phyloP scores from a whole-genome alignment of 64 coral and sea anemone species.

The Montipora foliosa region DNA sequence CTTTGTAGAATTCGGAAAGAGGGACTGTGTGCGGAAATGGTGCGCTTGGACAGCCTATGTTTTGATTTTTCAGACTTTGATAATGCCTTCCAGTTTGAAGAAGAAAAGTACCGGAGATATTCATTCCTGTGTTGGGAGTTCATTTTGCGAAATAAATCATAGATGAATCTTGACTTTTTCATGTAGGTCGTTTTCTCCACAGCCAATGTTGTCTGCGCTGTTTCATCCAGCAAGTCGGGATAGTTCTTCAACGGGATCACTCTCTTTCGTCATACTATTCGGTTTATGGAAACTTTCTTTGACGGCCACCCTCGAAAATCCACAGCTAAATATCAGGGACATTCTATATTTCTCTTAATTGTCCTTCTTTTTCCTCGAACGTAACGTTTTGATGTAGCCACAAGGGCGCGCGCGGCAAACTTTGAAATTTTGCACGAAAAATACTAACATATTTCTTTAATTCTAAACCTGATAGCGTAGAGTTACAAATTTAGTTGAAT shows the following conservation, averaged over 20 bases:
- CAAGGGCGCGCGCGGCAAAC: neutral
- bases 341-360: neutral
- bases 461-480: neutral
- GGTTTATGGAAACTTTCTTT: constrained; percentile 21
- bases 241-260: constrained; percentile 13
- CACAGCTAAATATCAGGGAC: neutral
- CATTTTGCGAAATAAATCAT: neutral
- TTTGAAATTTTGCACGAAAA: neutral
- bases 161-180: neutral
- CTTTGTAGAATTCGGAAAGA: neutral
- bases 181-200: neutral
- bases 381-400: neutral
- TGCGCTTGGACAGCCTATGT: neutral
- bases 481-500: neutral
- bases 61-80: neutral
- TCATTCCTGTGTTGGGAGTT: neutral
- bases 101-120: neutral
- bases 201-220: neutral
- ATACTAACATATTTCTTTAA: neutral
- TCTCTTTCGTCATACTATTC: neutral
- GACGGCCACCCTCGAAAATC: neutral
- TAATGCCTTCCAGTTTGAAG: neutral
- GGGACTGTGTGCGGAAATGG: neutral
- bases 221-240: neutral
- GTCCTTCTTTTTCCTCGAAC: neutral